phyloP scores from a whole-genome alignment of 2,888 invertebrate species.

The Lepidonotus clava region DNA sequence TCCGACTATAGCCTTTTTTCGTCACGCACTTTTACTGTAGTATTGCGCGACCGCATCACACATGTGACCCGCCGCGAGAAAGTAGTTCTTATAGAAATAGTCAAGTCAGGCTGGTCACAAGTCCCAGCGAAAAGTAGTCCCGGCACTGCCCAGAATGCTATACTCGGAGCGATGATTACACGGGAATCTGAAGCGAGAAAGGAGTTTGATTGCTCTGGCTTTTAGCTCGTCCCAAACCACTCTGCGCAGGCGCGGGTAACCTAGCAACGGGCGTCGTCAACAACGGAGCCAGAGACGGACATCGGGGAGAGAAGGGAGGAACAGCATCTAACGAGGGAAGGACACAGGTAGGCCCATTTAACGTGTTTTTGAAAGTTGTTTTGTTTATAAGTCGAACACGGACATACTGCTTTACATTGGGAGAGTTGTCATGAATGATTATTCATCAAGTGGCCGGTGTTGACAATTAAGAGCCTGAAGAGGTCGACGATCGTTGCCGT shows the following conservation, averaged over 20 bases:
- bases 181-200: no score
- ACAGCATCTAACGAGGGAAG: neutral
- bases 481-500: neutral
- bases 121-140: no score
- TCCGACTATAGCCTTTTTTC: no score
- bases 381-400: neutral
- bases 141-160: no score
- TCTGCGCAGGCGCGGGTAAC: neutral
- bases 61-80: no score
- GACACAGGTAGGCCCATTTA: neutral
- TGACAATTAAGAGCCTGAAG: neutral
- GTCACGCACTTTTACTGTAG: no score
- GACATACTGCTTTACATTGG: neutral
- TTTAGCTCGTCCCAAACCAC: no score
- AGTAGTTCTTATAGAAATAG: no score
- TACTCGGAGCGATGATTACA: no score
- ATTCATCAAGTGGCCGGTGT: neutral
- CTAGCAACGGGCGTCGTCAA: conserved; percentile 1
- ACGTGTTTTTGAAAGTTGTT: neutral
- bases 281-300: neutral
- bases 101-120: no score
- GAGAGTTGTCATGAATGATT: neutral
- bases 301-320: neutral
- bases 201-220: no score
- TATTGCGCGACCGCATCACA: no score